Evolutionary conservation across 2,113 vertebrate species (phyloP).

Genomic region (Cynoglossus semilaevis): DNA sequence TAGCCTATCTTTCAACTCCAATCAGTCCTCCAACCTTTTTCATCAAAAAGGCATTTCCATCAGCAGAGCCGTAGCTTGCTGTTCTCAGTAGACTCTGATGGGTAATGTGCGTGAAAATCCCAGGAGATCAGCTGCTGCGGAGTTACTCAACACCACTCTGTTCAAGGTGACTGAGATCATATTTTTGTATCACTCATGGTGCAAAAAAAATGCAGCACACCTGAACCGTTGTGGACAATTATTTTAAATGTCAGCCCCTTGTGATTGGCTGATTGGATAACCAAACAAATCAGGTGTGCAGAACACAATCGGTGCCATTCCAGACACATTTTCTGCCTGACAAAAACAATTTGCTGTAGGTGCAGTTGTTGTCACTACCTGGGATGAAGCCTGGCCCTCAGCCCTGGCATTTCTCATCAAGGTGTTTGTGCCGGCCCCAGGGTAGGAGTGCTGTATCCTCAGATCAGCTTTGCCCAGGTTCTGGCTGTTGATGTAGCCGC

Average conservation of each 20-base stretch:
- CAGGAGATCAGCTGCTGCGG: not conserved
- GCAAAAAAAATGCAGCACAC: too few relatives aligned
- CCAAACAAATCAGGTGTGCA: not conserved
- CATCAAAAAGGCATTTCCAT: not conserved
- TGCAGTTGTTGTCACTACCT: slow-evolving; percentile 74
- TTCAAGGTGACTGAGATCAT: not conserved
- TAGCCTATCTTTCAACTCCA: not conserved
- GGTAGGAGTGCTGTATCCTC: slow-evolving; percentile 85
- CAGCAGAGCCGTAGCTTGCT: not conserved
- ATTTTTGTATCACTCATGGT: not conserved
- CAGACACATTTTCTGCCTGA: slow-evolving; percentile 1
- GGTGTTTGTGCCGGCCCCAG: slow-evolving; percentile 72
- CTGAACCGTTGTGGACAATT: too few relatives aligned
- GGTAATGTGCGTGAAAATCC: not conserved
- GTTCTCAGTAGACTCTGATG: not conserved
- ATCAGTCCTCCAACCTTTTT: not conserved
- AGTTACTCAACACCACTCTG: not conserved
- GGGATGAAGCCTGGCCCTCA: slow-evolving; percentile 88
- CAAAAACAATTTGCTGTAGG: slow-evolving; percentile 8
- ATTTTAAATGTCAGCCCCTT: too few relatives aligned
- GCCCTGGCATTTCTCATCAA: slow-evolving; percentile 84
- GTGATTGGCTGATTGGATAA: not conserved
- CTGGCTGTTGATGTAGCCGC: slow-evolving; percentile 88
- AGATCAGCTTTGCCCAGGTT: slow-evolving; percentile 83
- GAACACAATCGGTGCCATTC: not conserved